Evolutionary conservation across 2,797 vertebrate genomes (phyloP), one percentile per base, ranked within the genome.

Genomic region (Macropus fuliginosus): DNA sequence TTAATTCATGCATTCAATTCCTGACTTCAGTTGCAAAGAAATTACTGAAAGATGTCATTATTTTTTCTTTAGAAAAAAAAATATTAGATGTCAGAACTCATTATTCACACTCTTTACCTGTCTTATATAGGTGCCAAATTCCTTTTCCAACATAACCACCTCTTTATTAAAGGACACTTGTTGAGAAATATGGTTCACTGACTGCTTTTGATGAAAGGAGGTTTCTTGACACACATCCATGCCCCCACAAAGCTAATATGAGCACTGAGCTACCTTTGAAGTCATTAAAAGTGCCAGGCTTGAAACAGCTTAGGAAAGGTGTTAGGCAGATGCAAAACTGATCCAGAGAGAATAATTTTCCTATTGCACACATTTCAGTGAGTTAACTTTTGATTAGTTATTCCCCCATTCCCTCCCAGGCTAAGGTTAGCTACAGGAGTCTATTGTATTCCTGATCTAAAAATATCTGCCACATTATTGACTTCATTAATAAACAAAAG

Each of bases 401-500:
- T 31, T 95, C n/a, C 91, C 16, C 18, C 1, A 56, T 24, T 59
- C 12, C 94, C 46, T 96, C 50, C 52, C 74, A 96, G 91, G 0
- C 59, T 92, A 13, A 50, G 1, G 10, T 59, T 96, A 92, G 95
- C 56, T 56, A 96, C 46, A 59, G 90, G 55, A 97, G 27, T 34
- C 13, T 87, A 92, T 10, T 94, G 0, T 1, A 50, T 66, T 31
- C 56, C n/a, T 93, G 54, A 40, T 87, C 55, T 56, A 94, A 96
- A 96, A 97, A 96, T 91, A 21, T 95, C 87, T 92, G 27, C 5
- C 27, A 5, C 0, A 1, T 55, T 91, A 59, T 55, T 14, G n/a
- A 97, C 66, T 92, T 95, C 27, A 91, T 95, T 95, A 93, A 96
- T 94, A 0, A 97, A 95, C 16, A 52, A 95, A 90, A 62, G 59